Evolutionary conservation across 2,797 vertebrate genomes (phyloP), one percentile per base, ranked within the genome.

Genomic region (Coccyzus lansbergi): DNA sequence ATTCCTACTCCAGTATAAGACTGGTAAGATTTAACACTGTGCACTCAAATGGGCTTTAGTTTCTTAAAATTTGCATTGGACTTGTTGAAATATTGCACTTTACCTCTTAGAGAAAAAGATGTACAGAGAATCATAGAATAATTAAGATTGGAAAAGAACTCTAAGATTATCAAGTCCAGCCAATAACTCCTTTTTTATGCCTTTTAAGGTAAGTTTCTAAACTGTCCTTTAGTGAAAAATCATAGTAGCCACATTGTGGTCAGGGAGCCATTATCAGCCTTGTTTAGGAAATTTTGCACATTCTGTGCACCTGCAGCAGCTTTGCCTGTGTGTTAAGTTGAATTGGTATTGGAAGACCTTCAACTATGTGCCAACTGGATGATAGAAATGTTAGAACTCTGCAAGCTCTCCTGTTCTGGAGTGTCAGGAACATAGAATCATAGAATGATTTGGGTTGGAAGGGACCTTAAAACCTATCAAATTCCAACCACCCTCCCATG

Each of bases 111-210:
- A 74, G 7, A 33, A 80, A 86, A 77, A 77, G 58, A 9, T 4
- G 1, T 12, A 28, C 0, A 0, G 3, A 18, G 16, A 48, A 22
- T 48, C 21, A 48, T 48, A 48, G 12, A 48, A 24, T 21, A 22
- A 24, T 48, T 48, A 48, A 48, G 46, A 48, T 48, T 48, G 46
- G 21, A 20, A 48, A 48, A 48, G 46, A 48, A 21, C 20, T 48
- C 46, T 24, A 48, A 48, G 46, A 22, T 48, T 46, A 48, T 48
- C 46, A 48, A 11, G 22, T 48, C 46, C n/a, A 48, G 21, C 44
- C 15, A 7, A 22, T 22, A 49, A 6, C 36, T 49, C 15, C 4
- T 83, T 79, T 88, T 40, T 19, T 22, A 74, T 15, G 21, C 10
- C 5, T 2, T 19, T 51, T 55, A 12, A 10, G 4, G 13, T 44